Conservation (phyloP, 2,797 vertebrate genomes). For the Tokudaia muenninki region DNA sequence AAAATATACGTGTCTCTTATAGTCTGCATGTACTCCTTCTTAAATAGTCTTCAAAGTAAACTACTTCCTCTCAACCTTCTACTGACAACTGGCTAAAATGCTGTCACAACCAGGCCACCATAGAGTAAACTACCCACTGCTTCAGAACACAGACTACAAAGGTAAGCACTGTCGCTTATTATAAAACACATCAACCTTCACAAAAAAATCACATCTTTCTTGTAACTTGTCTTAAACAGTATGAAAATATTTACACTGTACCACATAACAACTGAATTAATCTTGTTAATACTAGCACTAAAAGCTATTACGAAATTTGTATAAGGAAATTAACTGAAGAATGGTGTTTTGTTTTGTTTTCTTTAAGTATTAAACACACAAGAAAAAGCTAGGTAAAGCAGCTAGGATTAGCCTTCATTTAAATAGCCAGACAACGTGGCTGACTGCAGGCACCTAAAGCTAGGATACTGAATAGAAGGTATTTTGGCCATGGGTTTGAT, state of each 20-base stretch:
- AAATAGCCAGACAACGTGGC: not conserved
- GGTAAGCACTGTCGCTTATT: constrained; percentile 73
- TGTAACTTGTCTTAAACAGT: not conserved
- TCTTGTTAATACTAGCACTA: not conserved
- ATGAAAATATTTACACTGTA: constrained; percentile 32
- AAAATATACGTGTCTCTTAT: not conserved
- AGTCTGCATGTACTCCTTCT: not conserved
- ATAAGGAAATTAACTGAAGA: constrained; percentile 8
- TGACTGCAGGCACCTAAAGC: constrained; percentile 3
- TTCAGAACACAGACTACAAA: constrained; percentile 80
- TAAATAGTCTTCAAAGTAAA: not conserved
- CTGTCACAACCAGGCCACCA: constrained; percentile 76
- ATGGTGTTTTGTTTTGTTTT: not conserved
- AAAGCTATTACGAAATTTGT: constrained; percentile 50
- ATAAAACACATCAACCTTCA: constrained; percentile 39
- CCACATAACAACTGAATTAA: constrained; percentile 8
- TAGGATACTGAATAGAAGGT: constrained; percentile 52
- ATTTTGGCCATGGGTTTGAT: constrained; percentile 65
- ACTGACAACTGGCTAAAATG: constrained; percentile 77
- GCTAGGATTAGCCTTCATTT: constrained; percentile 61
- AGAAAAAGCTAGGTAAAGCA: constrained; percentile 30
- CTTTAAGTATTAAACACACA: not conserved
- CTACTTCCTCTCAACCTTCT: not conserved
- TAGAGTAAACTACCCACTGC: constrained; percentile 73
- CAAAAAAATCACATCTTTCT: constrained; percentile 17